Evolutionary conservation across 2,797 vertebrate genomes (phyloP), one percentile per base, ranked within the genome.

Genomic region (Triplophysa bombifrons): DNA sequence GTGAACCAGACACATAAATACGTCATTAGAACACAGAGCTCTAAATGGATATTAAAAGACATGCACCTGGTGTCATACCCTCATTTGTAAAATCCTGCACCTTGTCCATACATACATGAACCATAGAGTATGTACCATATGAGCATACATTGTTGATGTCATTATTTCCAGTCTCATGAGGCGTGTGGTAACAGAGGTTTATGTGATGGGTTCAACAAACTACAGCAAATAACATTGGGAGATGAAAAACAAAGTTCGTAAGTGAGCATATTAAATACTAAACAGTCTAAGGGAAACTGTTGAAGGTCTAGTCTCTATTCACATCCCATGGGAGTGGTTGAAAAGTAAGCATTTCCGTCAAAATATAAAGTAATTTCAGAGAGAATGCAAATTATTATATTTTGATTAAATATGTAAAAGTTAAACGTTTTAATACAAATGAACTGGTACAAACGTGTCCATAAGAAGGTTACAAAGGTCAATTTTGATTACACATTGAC

Each of bases 91-190:
- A 25, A 66, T 60, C 41, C 60, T 74, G 53, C 25, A 61, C 34
- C 30, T 75, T 81, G 60, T 78, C 41, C 51, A 55, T 67, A 30
- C 20, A n/a, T 20, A 58, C 69, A 76, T 76, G 72, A 25, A 63
- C 22, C 66, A 30, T 27, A 27, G 25, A 27, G 27, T 30, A 2
- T 30, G 27, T 4, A 30, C 27, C 27, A 30, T 30, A 4, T 30
- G 27, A 53, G 67, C 20, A 74, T 66, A 72, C 46, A 41, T 19
- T 74, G 46, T 70, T 69, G 68, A 73, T 6, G 10, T 38, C 46
- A 19, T 78, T 72, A 71, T 72, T 30, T 16, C 2, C 13, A 5
- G 53, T 81, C 66, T 30, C 51, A 46, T 63, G 80, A 69, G 67
- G 60, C 64, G 13, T 30, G 10, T 14, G 50, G 16, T 44, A 69